Evolutionary conservation across 2,888 invertebrate species (phyloP).

Genomic region (Dascillus cervinus): DNA sequence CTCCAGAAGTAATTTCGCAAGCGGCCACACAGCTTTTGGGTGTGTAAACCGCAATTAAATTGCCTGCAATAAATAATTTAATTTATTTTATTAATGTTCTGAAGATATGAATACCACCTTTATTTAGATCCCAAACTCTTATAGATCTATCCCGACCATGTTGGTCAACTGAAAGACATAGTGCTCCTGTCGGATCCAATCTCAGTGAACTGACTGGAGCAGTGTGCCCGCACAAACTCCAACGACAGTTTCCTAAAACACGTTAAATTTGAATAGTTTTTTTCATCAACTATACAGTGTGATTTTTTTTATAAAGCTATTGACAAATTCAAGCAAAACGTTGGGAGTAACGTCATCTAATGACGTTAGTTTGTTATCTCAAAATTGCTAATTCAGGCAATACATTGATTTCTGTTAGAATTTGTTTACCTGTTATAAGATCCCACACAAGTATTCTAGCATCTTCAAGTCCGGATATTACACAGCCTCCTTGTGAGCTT

Average conservation of each 20-base stretch:
- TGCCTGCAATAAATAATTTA: too few relatives aligned
- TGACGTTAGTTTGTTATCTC: too few relatives aligned
- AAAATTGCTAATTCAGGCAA: too few relatives aligned
- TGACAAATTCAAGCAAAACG: too few relatives aligned
- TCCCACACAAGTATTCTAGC: conserved; percentile 81
- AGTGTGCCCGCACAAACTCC: conserved; percentile 69
- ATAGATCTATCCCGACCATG: conserved; percentile 66
- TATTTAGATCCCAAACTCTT: conserved; percentile 72
- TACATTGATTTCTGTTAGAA: conserved; percentile 1
- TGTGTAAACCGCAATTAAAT: conserved; percentile 70
- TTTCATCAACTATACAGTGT: too few relatives aligned
- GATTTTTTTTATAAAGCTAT: conserved; percentile 2
- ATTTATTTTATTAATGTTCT: too few relatives aligned
- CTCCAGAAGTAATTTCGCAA: conserved; percentile 69
- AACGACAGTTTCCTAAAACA: conserved; percentile 63
- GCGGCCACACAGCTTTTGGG: conserved; percentile 66
- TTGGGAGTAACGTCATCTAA: too few relatives aligned
- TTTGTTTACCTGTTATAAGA: conserved; percentile 61
- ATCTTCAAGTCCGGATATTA: conserved; percentile 76
- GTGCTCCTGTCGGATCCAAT: conserved; percentile 63
- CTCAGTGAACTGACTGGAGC: conserved; percentile 68
- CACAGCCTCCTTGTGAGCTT: conserved; percentile 74
- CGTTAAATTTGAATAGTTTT: too few relatives aligned
- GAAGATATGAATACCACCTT: too few relatives aligned
- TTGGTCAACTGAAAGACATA: conserved; percentile 68